Evolutionary conservation across 2,113 vertebrate genomes (phyloP), one percentile per base, ranked within the genome.

Genomic region (Zapus hudsonius): DNA sequence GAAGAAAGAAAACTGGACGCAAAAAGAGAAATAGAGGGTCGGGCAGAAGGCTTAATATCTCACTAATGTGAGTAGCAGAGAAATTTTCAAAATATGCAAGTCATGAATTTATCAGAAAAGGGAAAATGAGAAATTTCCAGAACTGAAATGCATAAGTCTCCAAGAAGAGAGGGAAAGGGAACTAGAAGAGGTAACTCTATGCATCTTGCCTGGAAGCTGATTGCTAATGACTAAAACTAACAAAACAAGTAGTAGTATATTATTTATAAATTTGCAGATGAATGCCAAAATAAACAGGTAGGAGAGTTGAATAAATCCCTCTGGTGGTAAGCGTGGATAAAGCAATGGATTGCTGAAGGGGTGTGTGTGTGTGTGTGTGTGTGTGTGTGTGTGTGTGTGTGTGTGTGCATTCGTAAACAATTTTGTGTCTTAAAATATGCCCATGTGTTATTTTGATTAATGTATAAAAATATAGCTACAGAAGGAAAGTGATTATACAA

Each of bases 361-460:
- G n/a, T n/a, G n/a, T n/a, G n/a, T n/a, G n/a, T n/a, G n/a, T n/a
- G n/a, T n/a, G n/a, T n/a, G n/a, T n/a, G n/a, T n/a, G n/a, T n/a
- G n/a, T n/a, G n/a, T n/a, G n/a, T n/a, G n/a, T n/a, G n/a, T n/a
- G n/a, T n/a, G n/a, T n/a, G n/a, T n/a, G n/a, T n/a, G n/a, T n/a
- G n/a, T n/a, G n/a, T n/a, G n/a, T n/a, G n/a, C n/a, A n/a, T n/a
- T n/a, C n/a, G n/a, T n/a, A n/a, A n/a, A n/a, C n/a, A n/a, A n/a
- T n/a, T n/a, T n/a, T n/a, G n/a, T n/a, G n/a, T n/a, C n/a, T n/a
- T n/a, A n/a, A n/a, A n/a, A n/a, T n/a, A n/a, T n/a, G n/a, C n/a
- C n/a, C n/a, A n/a, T n/a, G n/a, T 20, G 55, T 67, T 70, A 70
- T 19, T 80, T 91, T 82, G n/a, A 75, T 82, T 87, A 87, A 90